These are phyloP conservation scores for Eulemur rubriventer DNA, from an alignment of 2,797 vertebrate species.

Conservation along the genomic window DNA sequence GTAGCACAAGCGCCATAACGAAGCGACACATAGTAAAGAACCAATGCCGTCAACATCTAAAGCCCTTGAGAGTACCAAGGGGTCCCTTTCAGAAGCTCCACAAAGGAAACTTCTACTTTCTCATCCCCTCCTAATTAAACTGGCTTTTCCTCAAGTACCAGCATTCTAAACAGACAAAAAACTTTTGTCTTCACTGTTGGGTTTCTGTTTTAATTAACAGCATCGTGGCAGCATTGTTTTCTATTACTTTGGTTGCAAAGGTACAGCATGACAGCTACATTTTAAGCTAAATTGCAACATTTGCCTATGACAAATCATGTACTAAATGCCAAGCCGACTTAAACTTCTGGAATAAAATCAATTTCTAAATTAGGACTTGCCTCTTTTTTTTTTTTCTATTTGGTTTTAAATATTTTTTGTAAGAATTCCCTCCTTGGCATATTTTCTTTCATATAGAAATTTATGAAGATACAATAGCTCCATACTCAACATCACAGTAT, in stretches of 20 bases:
- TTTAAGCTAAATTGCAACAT: slow-evolving; percentile 12
- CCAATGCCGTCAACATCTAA: background rate
- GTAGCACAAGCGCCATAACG: background rate
- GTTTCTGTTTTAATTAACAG: slow-evolving; percentile 59
- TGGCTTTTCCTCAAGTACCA: slow-evolving; percentile 67
- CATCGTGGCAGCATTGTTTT: slow-evolving; percentile 24
- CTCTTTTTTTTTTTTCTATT: background rate
- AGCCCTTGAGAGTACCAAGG: slow-evolving; percentile 44
- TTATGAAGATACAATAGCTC: background rate
- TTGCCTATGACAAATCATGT: background rate
- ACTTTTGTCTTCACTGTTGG: slow-evolving; percentile 30
- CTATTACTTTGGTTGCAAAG: slow-evolving; percentile 31
- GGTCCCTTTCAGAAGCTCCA: slow-evolving; percentile 54
- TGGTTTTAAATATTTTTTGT: slow-evolving; percentile 9
- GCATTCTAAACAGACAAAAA: slow-evolving; percentile 51
- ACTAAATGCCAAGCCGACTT: slow-evolving; percentile 5
- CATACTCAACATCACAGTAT: background rate
- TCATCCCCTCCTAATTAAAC: slow-evolving; percentile 60
- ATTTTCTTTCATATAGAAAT: slow-evolving; percentile 21
- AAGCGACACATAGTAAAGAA: slow-evolving; percentile 32
- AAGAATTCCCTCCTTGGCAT: slow-evolving; percentile 38
- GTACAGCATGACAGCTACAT: background rate
- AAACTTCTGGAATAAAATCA: slow-evolving; percentile 44
- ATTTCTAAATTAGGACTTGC: slow-evolving; percentile 41
- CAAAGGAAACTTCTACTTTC: slow-evolving; percentile 55